Evolutionary conservation across 2,113 vertebrate species (phyloP), one percentile per base, ranked within the genome.

Genomic region (Damaliscus lunatus): DNA sequence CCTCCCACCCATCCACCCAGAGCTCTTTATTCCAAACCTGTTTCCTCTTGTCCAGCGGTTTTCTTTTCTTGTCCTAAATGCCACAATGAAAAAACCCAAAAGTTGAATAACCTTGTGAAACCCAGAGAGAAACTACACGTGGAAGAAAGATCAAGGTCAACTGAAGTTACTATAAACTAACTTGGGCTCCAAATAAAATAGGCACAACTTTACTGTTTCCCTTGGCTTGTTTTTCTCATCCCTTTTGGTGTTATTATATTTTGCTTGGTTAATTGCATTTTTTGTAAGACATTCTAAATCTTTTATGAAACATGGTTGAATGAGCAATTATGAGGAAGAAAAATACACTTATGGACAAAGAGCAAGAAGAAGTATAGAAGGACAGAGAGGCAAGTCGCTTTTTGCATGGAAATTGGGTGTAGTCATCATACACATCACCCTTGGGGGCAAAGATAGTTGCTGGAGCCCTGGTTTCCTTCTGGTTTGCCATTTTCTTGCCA

Each of bases 291-390:
- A 29, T 33, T 46, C 43, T 60, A 81, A 83, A 52, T 71, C 12
- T 78, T 91, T 57, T 62, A 27, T 52, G 74, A 88, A 84, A 52
- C 5, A 15, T 92, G 15, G 0, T 23, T 74, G n/a, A 90, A 4
- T 84, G 23, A 74, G 46, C 6, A 97, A 91, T 77, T 78, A 43
- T 67, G 25, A 95, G 53, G 87, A 50, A 64, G n/a, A 55, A 87
- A 94, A 95, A 52, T 48, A n/a, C 1, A 81, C 50, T 57, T 52
- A 12, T 64, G 25, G 43, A 80, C 48, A 87, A 82, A 4, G 13
- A 88, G 19, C 71, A 91, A 86, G 31, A 83, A 78, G 36, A 86
- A 67, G 19, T 57, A 25, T 31, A 74, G 23, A 80, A 81, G 3
- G 4, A 17, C 33, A 92, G 59, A 53, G 36, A 88, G 7, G 15